Percentiles rank a stretch among this genome's conserved stretches.
phyloP scores from a whole-genome alignment of 2,797 vertebrate genomes.

The Manis crassicaudata region DNA sequence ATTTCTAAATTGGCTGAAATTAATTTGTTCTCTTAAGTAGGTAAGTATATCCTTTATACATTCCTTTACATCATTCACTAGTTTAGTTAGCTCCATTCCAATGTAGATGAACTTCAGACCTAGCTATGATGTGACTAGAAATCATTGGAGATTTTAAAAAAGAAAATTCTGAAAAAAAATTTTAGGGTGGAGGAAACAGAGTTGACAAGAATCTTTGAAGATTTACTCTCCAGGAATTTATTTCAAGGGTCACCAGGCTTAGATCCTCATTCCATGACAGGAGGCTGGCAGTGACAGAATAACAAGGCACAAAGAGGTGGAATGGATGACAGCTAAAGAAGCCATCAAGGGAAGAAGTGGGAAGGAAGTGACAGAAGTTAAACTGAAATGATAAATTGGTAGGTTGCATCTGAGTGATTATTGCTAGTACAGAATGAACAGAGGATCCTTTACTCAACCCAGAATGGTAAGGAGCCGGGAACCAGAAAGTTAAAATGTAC shows the following conservation, averaged over 20 bases:
- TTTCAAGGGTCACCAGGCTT: not conserved
- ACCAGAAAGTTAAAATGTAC: not conserved
- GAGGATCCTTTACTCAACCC: not conserved
- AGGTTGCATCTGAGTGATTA: not conserved
- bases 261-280: not conserved
- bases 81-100: not conserved
- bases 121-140: not conserved
- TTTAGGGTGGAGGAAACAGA: not conserved
- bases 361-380: not conserved
- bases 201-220: not conserved
- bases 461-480: not conserved
- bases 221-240: not conserved
- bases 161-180: not conserved
- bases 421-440: not conserved
- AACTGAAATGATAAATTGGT: not conserved
- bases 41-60: not conserved
- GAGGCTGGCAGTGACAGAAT: not conserved
- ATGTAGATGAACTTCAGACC: not conserved
- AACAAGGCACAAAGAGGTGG: not conserved
- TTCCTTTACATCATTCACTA: not conserved
- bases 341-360: not conserved
- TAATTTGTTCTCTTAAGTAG: not conserved
- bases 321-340: not conserved
- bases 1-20: slow-evolving; percentile 32
- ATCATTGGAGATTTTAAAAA: slow-evolving; percentile 24